These are phyloP conservation scores for Tinea semifulvella DNA, from an alignment of 2,888 invertebrate genomes.

Conservation along the genomic window DNA sequence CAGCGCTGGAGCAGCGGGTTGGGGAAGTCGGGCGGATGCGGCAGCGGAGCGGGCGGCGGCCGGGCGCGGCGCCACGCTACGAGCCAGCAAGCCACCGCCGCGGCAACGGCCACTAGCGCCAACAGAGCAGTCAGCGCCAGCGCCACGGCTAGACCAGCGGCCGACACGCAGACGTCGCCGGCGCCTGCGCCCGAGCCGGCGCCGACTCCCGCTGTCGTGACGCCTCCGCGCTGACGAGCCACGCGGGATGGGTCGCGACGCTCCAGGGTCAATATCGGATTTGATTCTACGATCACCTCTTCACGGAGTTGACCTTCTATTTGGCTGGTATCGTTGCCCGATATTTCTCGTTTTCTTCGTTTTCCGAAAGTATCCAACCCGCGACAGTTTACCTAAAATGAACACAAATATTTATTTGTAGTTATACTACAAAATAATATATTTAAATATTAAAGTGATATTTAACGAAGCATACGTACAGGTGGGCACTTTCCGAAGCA, in stretches of 20 bases:
- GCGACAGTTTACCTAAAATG: conserved; percentile 82
- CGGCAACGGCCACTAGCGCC: conserved; percentile 92
- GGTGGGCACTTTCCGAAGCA: conserved; percentile 96
- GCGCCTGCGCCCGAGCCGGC: conserved; percentile 66
- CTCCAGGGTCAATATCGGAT: conserved; percentile 90
- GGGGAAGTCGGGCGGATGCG: conserved; percentile 95
- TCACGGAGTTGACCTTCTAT: conserved; percentile 86
- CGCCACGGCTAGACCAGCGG: conserved; percentile 92
- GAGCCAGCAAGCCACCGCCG: conserved; percentile 94
- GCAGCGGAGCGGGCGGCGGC: conserved; percentile 87
- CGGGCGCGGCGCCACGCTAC: conserved; percentile 92
- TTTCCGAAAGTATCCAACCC: conserved; percentile 91
- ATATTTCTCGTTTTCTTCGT: conserved; percentile 73
- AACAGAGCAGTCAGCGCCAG: conserved; percentile 90
- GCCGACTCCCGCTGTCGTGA: conserved; percentile 67
- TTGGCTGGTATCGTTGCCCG: conserved; percentile 53
- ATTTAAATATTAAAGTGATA: neutral
- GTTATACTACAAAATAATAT: neutral
- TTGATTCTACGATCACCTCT: conserved; percentile 92
- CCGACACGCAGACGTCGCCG: conserved; percentile 90
- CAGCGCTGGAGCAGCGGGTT: conserved; percentile 83
- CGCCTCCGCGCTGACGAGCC: conserved; percentile 82
- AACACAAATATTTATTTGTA: neutral
- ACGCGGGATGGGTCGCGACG: conserved; percentile 80
- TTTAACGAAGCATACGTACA: conserved; percentile 59